phyloP scores from a whole-genome alignment of 1,140 invertebrate genomes.

The Antheraea mylitta region DNA sequence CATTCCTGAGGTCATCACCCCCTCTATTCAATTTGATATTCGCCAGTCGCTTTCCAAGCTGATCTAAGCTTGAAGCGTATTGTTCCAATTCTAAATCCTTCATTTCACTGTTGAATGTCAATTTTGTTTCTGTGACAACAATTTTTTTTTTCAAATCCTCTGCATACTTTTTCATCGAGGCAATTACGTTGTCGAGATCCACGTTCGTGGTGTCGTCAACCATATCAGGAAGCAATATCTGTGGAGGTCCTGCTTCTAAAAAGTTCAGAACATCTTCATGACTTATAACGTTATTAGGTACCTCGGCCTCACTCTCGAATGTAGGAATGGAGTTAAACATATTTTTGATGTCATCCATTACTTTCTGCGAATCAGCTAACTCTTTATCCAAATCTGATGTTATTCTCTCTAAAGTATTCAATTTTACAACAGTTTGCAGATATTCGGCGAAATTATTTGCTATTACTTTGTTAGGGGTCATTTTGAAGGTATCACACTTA shows the following conservation, averaged over 20 bases:
- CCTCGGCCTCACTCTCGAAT: slow-evolving; percentile 16
- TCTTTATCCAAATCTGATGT: slow-evolving; percentile 57
- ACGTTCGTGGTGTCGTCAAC: slow-evolving; percentile 35
- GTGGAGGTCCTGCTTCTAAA: slow-evolving; percentile 40
- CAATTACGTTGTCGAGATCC: slow-evolving; percentile 52
- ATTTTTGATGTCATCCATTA: slow-evolving; percentile 56
- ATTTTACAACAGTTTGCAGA: slow-evolving; percentile 44
- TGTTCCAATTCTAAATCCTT: slow-evolving; percentile 44
- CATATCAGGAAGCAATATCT: slow-evolving; percentile 56
- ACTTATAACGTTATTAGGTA: slow-evolving; percentile 24
- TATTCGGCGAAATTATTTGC: slow-evolving; percentile 42
- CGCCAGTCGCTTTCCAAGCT: slow-evolving; percentile 49
- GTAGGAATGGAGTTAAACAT: slow-evolving; percentile 49
- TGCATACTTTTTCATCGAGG: slow-evolving; percentile 49
- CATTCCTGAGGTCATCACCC: slow-evolving; percentile 37
- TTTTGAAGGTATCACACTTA: not conserved
- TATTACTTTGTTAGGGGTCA: slow-evolving; percentile 2
- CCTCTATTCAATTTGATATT: slow-evolving; percentile 49
- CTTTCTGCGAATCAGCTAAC: slow-evolving; percentile 54
- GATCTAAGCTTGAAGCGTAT: slow-evolving; percentile 54
- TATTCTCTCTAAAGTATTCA: slow-evolving; percentile 56
- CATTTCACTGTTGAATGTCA: slow-evolving; percentile 23
- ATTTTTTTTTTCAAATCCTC: slow-evolving; percentile 52
- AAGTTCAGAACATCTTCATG: slow-evolving; percentile 49
- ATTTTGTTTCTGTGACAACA: slow-evolving; percentile 18